These are phyloP conservation scores for Elysia crispata DNA, from an alignment of 2,888 invertebrate genomes.

Conservation along the genomic window DNA sequence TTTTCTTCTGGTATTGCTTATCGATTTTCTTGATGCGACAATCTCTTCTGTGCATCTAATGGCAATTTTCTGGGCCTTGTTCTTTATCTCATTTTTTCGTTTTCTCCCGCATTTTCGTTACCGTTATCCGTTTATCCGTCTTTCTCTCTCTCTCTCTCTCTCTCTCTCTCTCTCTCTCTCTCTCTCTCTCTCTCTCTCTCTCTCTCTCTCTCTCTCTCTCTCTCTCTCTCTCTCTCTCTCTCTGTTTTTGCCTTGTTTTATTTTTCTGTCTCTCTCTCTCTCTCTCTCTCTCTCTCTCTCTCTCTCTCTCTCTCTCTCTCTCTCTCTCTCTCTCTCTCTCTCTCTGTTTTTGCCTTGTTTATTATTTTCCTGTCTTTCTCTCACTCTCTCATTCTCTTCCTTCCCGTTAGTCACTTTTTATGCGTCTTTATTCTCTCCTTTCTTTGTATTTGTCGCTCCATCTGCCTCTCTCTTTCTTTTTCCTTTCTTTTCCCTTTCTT, in stretches of 20 bases:
- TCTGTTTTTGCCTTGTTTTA: neutral
- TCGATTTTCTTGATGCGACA: too few species aligned
- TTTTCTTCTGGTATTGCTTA: too few species aligned
- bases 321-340: neutral
- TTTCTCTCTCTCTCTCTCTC: too few species aligned
- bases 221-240: neutral
- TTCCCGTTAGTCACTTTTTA: neutral
- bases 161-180: constrained; percentile 21
- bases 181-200: constrained; percentile 20
- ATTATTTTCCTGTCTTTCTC: neutral
- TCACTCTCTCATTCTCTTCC: constrained; percentile 2
- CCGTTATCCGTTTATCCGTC: too few species aligned
- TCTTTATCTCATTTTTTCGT: too few species aligned
- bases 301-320: constrained; percentile 21
- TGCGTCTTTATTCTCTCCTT: too few species aligned
- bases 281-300: constrained; percentile 13
- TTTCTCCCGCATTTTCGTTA: too few species aligned
- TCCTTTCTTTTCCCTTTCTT: constrained; percentile 1
- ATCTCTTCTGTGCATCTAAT: too few species aligned
- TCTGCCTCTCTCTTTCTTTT: too few species aligned
- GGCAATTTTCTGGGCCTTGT: too few species aligned
- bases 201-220: constrained; percentile 15
- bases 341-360: neutral
- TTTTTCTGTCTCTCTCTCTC: constrained; percentile 15
- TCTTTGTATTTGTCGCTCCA: too few species aligned